Evolutionary conservation across 2,888 invertebrate genomes (phyloP).

Genomic region (Melieria omissa): DNA sequence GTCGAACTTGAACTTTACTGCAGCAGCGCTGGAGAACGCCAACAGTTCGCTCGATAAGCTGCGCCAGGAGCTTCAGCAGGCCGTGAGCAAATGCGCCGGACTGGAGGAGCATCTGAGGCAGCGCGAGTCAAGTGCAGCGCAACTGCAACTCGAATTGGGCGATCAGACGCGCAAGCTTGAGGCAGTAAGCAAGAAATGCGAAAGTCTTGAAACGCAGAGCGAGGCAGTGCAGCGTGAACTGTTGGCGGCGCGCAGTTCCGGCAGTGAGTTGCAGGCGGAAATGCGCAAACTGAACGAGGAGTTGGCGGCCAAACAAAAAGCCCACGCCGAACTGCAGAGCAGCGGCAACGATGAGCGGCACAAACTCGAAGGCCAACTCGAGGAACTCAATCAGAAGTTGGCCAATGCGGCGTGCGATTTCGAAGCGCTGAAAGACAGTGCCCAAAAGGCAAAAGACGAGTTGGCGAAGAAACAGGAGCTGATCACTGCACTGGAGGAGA

Average conservation of each 20-base stretch:
- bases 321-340: slow-evolving; percentile 44
- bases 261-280: slow-evolving; percentile 45
- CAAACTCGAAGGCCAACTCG: slow-evolving; percentile 52
- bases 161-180: slow-evolving; percentile 52
- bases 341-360: slow-evolving; percentile 46
- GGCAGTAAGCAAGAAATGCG: slow-evolving; percentile 48
- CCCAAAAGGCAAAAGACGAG: slow-evolving; percentile 61
- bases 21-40: slow-evolving; percentile 42
- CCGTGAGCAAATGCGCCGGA: slow-evolving; percentile 34
- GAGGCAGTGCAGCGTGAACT: slow-evolving; percentile 66
- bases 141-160: slow-evolving; percentile 57
- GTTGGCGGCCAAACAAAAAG: slow-evolving; percentile 49
- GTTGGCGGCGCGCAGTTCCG: slow-evolving; percentile 48
- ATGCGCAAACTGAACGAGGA: slow-evolving; percentile 59
- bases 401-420: slow-evolving; percentile 59
- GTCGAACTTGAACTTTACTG: slow-evolving; percentile 40
- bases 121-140: slow-evolving; percentile 43
- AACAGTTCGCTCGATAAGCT: slow-evolving; percentile 47
- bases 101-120: slow-evolving; percentile 48
- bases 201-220: slow-evolving; percentile 45
- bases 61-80: slow-evolving; percentile 42
- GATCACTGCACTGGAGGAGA: slow-evolving; percentile 56
- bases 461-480: slow-evolving; percentile 59
- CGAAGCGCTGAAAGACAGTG: slow-evolving; percentile 54
- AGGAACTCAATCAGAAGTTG: slow-evolving; percentile 51